Evolutionary conservation across 2,113 vertebrate genomes (phyloP).

Genomic region (Calyptommatus sinebrachiatus): DNA sequence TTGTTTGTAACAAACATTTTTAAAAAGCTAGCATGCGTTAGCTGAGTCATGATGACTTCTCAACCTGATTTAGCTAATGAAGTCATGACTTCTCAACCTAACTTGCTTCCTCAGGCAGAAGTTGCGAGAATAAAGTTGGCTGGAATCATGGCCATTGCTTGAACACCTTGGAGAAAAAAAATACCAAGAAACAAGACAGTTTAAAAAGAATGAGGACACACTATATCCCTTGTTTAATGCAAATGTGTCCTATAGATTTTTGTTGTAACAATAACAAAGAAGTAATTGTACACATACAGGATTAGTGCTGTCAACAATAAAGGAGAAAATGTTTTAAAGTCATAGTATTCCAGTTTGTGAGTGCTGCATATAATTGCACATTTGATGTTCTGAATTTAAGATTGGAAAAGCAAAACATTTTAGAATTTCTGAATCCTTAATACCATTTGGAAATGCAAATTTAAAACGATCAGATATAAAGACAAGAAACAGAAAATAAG

Average conservation of each 20-base stretch:
- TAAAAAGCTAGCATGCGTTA: too few relatives aligned
- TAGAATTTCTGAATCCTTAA: background rate
- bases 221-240: conserved; percentile 26
- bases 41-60: too few relatives aligned
- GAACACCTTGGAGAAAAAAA: too few relatives aligned
- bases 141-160: too few relatives aligned
- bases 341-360: background rate
- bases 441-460: background rate
- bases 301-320: background rate
- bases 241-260: conserved; percentile 30
- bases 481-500: conserved; percentile 1
- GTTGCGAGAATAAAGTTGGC: too few relatives aligned
- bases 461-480: conserved; percentile 23
- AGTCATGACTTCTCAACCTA: too few relatives aligned
- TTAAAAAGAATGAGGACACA: background rate
- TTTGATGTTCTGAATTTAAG: conserved; percentile 8
- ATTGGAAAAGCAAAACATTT: conserved; percentile 11
- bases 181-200: too few relatives aligned
- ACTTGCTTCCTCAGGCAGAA: too few relatives aligned
- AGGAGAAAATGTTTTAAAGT: background rate
- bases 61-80: too few relatives aligned
- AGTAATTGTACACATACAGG: background rate
- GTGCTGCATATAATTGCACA: background rate
- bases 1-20: too few relatives aligned
- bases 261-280: conserved; percentile 15